Evolutionary conservation across 2,888 invertebrate genomes (phyloP).

Genomic region (Antheraea assamensis): DNA sequence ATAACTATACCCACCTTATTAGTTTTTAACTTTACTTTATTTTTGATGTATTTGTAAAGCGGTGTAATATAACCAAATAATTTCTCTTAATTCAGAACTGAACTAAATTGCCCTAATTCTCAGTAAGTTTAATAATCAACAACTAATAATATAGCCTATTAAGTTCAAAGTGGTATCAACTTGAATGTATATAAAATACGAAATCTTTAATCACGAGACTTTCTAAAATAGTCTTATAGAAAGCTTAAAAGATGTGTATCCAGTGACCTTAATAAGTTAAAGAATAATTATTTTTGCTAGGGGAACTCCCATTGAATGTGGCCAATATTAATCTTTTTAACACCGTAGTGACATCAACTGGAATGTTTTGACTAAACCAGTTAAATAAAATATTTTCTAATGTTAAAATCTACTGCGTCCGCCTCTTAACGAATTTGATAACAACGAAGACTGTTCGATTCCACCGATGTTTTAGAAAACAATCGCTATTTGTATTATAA

Average conservation of each 20-base stretch:
- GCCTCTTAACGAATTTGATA: neutral
- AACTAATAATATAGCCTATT: too few species aligned
- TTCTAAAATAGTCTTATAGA: neutral
- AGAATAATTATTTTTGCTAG: neutral
- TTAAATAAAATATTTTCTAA: neutral
- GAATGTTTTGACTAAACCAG: neutral
- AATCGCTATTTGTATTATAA: conserved; percentile 25
- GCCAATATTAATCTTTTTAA: neutral
- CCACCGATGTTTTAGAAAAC: conserved; percentile 40
- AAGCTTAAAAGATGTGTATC: neutral
- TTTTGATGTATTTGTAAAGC: neutral
- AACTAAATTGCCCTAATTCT: neutral
- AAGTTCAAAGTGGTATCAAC: too few species aligned
- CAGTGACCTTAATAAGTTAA: neutral
- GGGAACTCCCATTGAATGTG: neutral
- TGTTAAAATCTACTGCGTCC: neutral
- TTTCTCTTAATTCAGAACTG: neutral
- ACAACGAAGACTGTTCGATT: conserved; percentile 37
- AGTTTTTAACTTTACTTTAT: neutral
- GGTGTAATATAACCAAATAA: neutral
- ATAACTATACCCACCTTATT: neutral
- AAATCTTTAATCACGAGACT: neutral
- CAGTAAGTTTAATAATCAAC: neutral
- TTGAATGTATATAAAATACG: too few species aligned
- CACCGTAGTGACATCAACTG: neutral